Conservation (phyloP, 2,113 vertebrate species). For the Hyla sarda region DNA sequence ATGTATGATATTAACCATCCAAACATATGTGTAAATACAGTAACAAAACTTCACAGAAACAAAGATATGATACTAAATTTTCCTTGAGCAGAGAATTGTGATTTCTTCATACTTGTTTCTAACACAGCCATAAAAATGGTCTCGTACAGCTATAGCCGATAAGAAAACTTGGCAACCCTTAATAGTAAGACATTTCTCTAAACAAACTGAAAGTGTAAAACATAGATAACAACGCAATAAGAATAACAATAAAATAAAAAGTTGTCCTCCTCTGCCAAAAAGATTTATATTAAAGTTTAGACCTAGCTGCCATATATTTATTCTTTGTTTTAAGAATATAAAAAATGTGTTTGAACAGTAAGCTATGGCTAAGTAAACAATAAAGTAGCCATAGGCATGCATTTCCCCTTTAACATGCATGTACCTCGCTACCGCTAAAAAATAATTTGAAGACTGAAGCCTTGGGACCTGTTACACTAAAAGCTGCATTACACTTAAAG, state of each 20-base stretch:
- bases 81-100: background rate
- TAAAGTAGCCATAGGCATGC: background rate
- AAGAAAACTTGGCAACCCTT: constrained; percentile 40
- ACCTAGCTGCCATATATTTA: background rate
- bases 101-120: background rate
- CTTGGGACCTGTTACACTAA: no score
- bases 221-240: constrained; percentile 23
- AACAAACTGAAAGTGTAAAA: constrained; percentile 34
- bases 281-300: background rate
- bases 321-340: background rate
- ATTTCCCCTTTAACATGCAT: background rate
- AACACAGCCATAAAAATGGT: constrained; percentile 15
- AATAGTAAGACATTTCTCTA: constrained; percentile 23
- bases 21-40: background rate
- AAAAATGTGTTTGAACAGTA: background rate
- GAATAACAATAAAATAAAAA: constrained; percentile 29
- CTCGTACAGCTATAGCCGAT: constrained; percentile 10
- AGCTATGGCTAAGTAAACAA: background rate
- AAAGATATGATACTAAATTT: background rate
- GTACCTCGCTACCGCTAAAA: no score
- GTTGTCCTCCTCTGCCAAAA: constrained; percentile 6
- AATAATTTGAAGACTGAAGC: no score
- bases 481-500: no score
- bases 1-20: background rate
- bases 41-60: background rate